Conservation (phyloP, 2,888 invertebrate species). For the Drosophila mayaguana region DNA sequence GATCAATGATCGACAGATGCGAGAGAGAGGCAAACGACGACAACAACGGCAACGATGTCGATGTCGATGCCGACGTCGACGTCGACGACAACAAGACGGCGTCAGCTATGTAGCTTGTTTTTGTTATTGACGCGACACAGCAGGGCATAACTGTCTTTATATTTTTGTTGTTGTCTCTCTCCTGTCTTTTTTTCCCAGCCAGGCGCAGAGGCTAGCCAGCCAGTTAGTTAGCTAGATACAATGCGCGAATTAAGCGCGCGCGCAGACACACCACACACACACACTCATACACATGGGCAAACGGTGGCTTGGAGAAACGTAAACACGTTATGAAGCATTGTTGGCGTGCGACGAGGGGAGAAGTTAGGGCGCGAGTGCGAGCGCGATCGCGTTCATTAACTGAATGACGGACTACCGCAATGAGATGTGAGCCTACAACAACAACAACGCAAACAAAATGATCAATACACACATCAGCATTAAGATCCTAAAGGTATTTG, state of each 20-base stretch:
- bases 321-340: slow-evolving; percentile 69
- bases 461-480: slow-evolving; percentile 33
- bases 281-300: slow-evolving; percentile 17
- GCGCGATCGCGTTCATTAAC: slow-evolving; percentile 56
- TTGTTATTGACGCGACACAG: slow-evolving; percentile 72
- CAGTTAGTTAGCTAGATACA: slow-evolving; percentile 67
- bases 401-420: slow-evolving; percentile 72
- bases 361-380: slow-evolving; percentile 18
- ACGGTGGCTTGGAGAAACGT: slow-evolving; percentile 69
- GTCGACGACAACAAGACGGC: slow-evolving; percentile 53
- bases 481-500: slow-evolving; percentile 51
- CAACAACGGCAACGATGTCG: slow-evolving; percentile 5
- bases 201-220: slow-evolving; percentile 55
- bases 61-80: slow-evolving; percentile 30
- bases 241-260: slow-evolving; percentile 71
- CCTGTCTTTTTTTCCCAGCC: slow-evolving; percentile 40
- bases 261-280: slow-evolving; percentile 26
- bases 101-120: slow-evolving; percentile 65
- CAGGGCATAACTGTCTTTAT: slow-evolving; percentile 77
- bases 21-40: slow-evolving; percentile 49
- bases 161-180: slow-evolving; percentile 23
- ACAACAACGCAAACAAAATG: slow-evolving; percentile 39
- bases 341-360: slow-evolving; percentile 22
- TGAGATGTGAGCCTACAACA: slow-evolving; percentile 53
- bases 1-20: slow-evolving; percentile 65